A percentile compares a stretch with the other conserved stretches of the same genome.
phyloP scores from a whole-genome alignment of 1,140 invertebrate species.

The Vanessa atalanta region DNA sequence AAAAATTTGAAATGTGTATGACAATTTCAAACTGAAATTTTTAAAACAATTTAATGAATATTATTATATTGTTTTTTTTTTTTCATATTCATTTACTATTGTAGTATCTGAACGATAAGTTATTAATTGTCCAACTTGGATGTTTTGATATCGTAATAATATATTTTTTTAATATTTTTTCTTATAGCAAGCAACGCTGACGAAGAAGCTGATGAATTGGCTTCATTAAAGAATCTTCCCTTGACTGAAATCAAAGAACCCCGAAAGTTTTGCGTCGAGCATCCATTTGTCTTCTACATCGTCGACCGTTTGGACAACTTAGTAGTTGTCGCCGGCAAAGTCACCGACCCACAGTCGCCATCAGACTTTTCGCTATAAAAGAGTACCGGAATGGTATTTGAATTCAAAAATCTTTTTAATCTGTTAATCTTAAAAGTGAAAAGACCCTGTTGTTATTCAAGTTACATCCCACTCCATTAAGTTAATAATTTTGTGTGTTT shows the following conservation, averaged over 20 bases:
- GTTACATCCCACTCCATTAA: slow-evolving; percentile 14
- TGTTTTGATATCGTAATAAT: too few species aligned
- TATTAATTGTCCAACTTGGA: too few species aligned
- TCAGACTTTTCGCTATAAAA: slow-evolving; percentile 48
- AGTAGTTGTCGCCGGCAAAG: slow-evolving; percentile 84
- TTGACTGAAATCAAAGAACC: slow-evolving; percentile 48
- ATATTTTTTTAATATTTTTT: background rate
- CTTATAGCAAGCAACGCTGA: slow-evolving; percentile 58
- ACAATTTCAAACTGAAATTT: too few species aligned
- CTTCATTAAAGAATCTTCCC: slow-evolving; percentile 59
- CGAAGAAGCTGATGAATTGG: slow-evolving; percentile 37
- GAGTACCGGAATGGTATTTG: background rate
- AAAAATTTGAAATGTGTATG: too few species aligned
- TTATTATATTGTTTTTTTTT: too few species aligned
- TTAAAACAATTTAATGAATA: background rate
- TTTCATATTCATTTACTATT: too few species aligned
- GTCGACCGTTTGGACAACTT: slow-evolving; percentile 83
- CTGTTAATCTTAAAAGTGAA: slow-evolving; percentile 6
- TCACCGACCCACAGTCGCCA: slow-evolving; percentile 75
- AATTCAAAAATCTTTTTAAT: background rate
- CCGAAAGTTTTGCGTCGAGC: slow-evolving; percentile 82
- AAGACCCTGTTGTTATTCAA: background rate
- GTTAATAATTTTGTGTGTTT: background rate
- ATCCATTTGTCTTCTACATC: slow-evolving; percentile 86
- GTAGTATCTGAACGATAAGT: too few species aligned